Base-by-base conservation (phyloP, 2,113 vertebrate genomes). In the Lasiurus cinereus region DNA sequence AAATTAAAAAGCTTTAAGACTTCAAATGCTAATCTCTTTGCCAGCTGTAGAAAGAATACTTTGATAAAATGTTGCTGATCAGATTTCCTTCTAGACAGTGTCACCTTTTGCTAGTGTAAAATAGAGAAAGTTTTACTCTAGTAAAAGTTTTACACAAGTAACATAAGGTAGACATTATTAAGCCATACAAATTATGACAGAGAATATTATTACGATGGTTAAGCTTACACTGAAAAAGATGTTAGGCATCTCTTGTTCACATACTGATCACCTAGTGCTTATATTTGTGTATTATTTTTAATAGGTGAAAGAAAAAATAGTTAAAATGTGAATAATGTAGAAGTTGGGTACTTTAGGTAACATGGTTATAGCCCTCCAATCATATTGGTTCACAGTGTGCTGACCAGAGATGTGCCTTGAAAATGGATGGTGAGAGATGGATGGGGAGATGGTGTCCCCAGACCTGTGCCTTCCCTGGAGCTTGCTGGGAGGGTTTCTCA, bases 21-120 rank as follows among this genome's bases (percentile, higher is more conserved):
- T 85, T 94, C 52, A 82, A 59, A 74, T 93, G 12, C 33, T 86
- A 52, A 73, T 50, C 27, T 85, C 83, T 93, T 93, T 66, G 39
- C 43, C 24, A 91, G 73, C 19, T 39, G 39, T 11, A 74, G 73
- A 82, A 94, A 90, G 59, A 77, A 82, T 33, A 83, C 50, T 86
- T 86, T 83, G 78, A 78, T 4, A n/a, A 82, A 84, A 11, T 46
- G 7, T 76, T 92, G 69, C 72, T 93, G 67, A 67, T 87, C 46
- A 69, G 59, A 64, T 39, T 74, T 80, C 19, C n/a, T 93, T 94
- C 31, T 22, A 78, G 70, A 90, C 78, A 94, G 36, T 59, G 59
- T 29, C 31, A 83, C 76, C 54, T 24, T 88, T 88, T 50, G 67
- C 33, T 43, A 11, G 7, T 8, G 15, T 78, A 56, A 94, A 93